These are phyloP conservation scores for Drosophila novamexicana DNA, from an alignment of 1,140 invertebrate genomes.

Conservation along the genomic window DNA sequence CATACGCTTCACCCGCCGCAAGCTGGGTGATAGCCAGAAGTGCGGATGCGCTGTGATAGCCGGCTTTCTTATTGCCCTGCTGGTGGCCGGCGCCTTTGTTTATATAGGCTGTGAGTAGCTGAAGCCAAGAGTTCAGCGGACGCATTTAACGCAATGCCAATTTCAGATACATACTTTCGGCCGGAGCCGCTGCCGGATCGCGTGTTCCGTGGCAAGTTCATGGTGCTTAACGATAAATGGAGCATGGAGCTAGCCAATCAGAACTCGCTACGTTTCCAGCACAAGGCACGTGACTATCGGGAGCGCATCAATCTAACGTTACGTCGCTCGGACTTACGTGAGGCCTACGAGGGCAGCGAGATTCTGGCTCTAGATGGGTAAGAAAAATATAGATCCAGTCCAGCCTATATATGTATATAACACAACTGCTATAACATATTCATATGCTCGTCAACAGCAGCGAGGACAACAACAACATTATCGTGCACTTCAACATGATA, in stretches of 20 bases:
- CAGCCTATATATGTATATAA: too few species aligned
- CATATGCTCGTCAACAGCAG: conserved; percentile 83
- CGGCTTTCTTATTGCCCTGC: conserved; percentile 91
- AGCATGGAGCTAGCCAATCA: conserved; percentile 88
- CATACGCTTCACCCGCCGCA: conserved; percentile 92
- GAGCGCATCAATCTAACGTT: conserved; percentile 91
- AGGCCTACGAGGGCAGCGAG: conserved; percentile 81
- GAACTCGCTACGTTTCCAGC: conserved; percentile 87
- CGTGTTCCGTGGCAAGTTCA: conserved; percentile 91
- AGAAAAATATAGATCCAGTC: conserved; percentile 34
- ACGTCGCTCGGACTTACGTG: conserved; percentile 87
- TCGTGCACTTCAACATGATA: conserved; percentile 90
- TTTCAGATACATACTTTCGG: conserved; percentile 91
- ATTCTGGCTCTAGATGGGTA: conserved; percentile 89
- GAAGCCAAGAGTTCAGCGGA: neutral
- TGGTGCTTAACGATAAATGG: conserved; percentile 89
- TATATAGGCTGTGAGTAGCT: conserved; percentile 91
- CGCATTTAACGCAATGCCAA: conserved; percentile 58
- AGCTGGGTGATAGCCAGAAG: conserved; percentile 91
- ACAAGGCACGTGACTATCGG: conserved; percentile 89
- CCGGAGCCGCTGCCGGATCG: conserved; percentile 91
- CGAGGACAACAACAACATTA: conserved; percentile 87
- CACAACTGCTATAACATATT: too few species aligned
- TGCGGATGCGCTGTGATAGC: conserved; percentile 94
- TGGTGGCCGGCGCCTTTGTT: conserved; percentile 92